Percentiles rank a stretch among this genome's conserved stretches.
phyloP scores from a whole-genome alignment of 2,888 invertebrate species.

The Volucella zonaria region DNA sequence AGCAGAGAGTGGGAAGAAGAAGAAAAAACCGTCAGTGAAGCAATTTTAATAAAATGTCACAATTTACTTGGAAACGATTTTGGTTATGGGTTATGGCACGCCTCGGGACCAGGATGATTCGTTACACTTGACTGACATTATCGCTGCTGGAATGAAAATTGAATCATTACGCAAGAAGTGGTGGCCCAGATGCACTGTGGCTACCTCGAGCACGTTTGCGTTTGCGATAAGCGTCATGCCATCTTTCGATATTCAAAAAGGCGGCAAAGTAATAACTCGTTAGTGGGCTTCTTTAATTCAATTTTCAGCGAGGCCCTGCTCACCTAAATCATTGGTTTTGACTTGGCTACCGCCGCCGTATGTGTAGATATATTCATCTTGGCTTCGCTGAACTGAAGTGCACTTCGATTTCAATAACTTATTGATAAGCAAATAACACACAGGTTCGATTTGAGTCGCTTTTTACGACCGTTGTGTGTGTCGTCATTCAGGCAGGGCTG shows the following conservation, averaged over 20 bases:
- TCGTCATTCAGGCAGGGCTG: conserved; percentile 47
- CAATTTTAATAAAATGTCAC: conserved; percentile 76
- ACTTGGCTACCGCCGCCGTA: conserved; percentile 1
- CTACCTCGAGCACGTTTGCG: conserved; percentile 35
- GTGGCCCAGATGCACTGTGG: conserved; percentile 4
- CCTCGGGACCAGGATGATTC: conserved; percentile 29
- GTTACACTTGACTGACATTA: conserved; percentile 68
- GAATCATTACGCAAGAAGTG: conserved; percentile 56
- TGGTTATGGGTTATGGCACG: conserved; percentile 44
- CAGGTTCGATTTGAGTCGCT: conserved; percentile 60
- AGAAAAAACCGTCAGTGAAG: conserved; percentile 74
- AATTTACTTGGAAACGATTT: conserved; percentile 75
- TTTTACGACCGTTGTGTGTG: conserved; percentile 57
- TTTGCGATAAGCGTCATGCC: conserved; percentile 36
- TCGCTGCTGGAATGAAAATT: conserved; percentile 59
- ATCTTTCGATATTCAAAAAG: background rate
- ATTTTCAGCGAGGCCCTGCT: conserved; percentile 47
- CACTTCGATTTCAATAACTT: conserved; percentile 72
- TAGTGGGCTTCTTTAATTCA: conserved; percentile 60
- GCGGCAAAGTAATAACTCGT: conserved; percentile 59
- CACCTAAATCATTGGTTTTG: conserved; percentile 48
- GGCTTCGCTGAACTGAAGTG: conserved; percentile 48
- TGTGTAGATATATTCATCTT: conserved; percentile 22
- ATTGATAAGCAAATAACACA: conserved; percentile 72
- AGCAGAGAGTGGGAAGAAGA: conserved; percentile 25